These are phyloP conservation scores for Dicrostonyx torquatus DNA, from an alignment of 2,797 vertebrate species.

Conservation along the genomic window DNA sequence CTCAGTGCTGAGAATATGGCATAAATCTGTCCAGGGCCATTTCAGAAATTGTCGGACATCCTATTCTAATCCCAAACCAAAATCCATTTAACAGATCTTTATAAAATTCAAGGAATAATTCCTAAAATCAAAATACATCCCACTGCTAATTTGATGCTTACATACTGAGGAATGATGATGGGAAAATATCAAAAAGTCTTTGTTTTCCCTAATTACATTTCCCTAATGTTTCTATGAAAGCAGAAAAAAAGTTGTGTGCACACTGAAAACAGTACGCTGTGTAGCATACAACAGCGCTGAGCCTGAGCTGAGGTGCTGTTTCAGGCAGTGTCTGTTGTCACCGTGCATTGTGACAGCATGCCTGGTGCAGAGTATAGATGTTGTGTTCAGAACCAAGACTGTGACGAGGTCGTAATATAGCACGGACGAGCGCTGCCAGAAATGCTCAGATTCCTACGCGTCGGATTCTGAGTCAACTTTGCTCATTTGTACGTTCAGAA, in stretches of 20 bases:
- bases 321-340: not conserved
- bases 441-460: not conserved
- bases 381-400: not conserved
- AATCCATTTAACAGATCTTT: not conserved
- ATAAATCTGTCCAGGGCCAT: not conserved
- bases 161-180: not conserved
- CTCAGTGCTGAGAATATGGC: not conserved
- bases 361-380: not conserved
- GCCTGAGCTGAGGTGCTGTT: not conserved
- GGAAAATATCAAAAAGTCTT: not conserved
- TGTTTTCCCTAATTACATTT: not conserved
- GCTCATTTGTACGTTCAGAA: not conserved
- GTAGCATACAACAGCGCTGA: not conserved
- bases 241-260: not conserved
- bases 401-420: no score
- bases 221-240: not conserved
- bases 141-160: not conserved
- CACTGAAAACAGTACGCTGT: not conserved
- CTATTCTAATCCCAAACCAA: not conserved
- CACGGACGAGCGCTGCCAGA: not conserved
- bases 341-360: not conserved
- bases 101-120: not conserved
- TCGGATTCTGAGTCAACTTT: not conserved
- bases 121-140: not conserved
- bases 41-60: not conserved